Evolutionary conservation across 2,888 invertebrate genomes (phyloP), one percentile per base, ranked within the genome.

Genomic region (Heliconius aoede): DNA sequence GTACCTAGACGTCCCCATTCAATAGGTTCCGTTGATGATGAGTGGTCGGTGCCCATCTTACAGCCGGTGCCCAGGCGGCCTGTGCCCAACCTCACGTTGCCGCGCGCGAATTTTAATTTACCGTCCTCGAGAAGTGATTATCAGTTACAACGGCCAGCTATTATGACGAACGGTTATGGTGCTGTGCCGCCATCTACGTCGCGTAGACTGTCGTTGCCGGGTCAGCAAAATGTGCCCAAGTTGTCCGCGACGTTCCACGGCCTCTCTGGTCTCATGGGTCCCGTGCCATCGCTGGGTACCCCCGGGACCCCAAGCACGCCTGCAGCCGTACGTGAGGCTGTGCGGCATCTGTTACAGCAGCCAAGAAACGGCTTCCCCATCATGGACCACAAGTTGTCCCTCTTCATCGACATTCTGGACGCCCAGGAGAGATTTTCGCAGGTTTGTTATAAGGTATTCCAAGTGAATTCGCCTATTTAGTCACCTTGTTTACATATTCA

Each of bases 381-480:
- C 87, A 95, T 96, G 92, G 97, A 97, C 86, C 97, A 97, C 92
- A 96, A 97, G 88, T 95, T 97, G 86, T 95, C 96, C 64, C 95
- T 97, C 71, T 97, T 97, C 92, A 96, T 97, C 88, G 97, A 97
- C 86, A 97, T 97, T 84, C 95, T 97, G 89, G 97, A 97, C 88
- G 96, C 97, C 74, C 97, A 97, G 95, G 97, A 97, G 88, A 95
- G 96, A 87, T 96, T 97, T 87, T 97, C 97, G 86, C 96, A 97
- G 97, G 97, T 97, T 86, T 83, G 55, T 68, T 68, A 55, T 74
- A 74, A 36, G 36, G 58, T 74, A 74, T 68, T 68, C 68, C 73
- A 55, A 51, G 58, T 65, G 58, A 67, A 55, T 46, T 68, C 36
- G 72, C 26, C 5, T 72, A 72, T 60, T 72, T 60, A 72, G 51